Conservation (phyloP, 2,797 vertebrate species). For the Echeneis naucrates region DNA sequence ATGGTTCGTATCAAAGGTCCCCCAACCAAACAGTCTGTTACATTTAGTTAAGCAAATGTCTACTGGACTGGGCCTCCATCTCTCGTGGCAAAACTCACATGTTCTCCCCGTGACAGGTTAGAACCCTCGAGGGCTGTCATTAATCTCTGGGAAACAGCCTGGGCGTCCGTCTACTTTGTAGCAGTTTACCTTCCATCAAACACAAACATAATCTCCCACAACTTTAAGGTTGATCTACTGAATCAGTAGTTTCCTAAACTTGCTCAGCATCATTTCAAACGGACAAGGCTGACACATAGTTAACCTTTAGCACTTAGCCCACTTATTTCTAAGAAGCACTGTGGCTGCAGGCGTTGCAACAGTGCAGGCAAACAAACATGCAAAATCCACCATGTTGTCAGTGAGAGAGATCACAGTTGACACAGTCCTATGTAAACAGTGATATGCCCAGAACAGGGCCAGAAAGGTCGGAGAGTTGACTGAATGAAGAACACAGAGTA, state of each 20-base stretch:
- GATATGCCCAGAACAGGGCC: slow-evolving; percentile 37
- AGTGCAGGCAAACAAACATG: slow-evolving; percentile 55
- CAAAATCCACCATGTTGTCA: slow-evolving; percentile 38
- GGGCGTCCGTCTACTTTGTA: slow-evolving; percentile 22
- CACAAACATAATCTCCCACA: neutral
- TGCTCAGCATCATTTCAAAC: slow-evolving; percentile 52
- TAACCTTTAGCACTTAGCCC: slow-evolving; percentile 42
- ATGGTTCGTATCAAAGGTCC: slow-evolving; percentile 50
- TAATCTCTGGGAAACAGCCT: slow-evolving; percentile 46
- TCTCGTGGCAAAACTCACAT: slow-evolving; percentile 46
- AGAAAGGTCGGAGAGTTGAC: slow-evolving; percentile 54
- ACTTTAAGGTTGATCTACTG: slow-evolving; percentile 44
- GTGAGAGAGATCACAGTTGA: slow-evolving; percentile 54
- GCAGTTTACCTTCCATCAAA: slow-evolving; percentile 15
- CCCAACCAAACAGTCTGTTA: slow-evolving; percentile 33
- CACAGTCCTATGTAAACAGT: slow-evolving; percentile 44
- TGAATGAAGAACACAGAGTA: slow-evolving; percentile 45
- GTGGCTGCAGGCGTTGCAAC: slow-evolving; percentile 51
- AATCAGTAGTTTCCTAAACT: slow-evolving; percentile 66
- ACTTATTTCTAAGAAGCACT: slow-evolving; percentile 62
- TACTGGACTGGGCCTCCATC: slow-evolving; percentile 32
- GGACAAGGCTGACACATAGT: slow-evolving; percentile 44
- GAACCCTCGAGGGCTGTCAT: slow-evolving; percentile 42
- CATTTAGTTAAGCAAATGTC: slow-evolving; percentile 66
- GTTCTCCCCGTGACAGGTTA: slow-evolving; percentile 48